Conservation (phyloP, 2,888 invertebrate genomes). For the Cenopis cana region DNA sequence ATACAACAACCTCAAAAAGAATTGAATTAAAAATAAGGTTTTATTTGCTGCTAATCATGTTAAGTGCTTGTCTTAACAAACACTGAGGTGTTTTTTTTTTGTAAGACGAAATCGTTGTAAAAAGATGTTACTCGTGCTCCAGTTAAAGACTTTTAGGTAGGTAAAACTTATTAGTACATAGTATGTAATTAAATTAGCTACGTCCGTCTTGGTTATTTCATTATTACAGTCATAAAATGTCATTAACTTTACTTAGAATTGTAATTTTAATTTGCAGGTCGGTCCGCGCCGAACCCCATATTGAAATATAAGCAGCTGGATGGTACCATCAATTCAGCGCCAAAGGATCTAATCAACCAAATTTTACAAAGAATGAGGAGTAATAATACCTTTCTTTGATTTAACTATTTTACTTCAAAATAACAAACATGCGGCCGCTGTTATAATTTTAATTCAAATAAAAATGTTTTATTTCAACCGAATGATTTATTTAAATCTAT, state of each 20-base stretch:
- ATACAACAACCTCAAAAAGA: no score
- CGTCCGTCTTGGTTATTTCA: no score
- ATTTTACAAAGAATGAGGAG: slow-evolving; percentile 19
- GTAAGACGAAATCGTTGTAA: background rate
- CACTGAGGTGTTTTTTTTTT: no score
- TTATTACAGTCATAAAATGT: no score
- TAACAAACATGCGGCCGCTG: background rate
- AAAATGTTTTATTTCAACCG: no score
- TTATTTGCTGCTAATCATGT: background rate
- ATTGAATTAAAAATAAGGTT: background rate
- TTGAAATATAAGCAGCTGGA: slow-evolving; percentile 24
- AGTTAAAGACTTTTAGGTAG: no score
- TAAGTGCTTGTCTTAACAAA: no score
- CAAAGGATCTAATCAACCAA: slow-evolving; percentile 19
- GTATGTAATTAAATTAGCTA: no score
- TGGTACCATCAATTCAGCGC: slow-evolving; percentile 22
- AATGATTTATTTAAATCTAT: no score
- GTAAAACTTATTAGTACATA: no score
- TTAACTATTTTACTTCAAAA: background rate
- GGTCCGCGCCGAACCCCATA: slow-evolving; percentile 19
- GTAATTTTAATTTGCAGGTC: slow-evolving; percentile 10
- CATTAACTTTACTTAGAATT: background rate
- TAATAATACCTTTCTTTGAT: slow-evolving; percentile 18
- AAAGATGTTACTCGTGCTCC: no score
- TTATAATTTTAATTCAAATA: background rate